phyloP scores from a whole-genome alignment of 2,113 vertebrate species.

The Cichladusa arquata region DNA sequence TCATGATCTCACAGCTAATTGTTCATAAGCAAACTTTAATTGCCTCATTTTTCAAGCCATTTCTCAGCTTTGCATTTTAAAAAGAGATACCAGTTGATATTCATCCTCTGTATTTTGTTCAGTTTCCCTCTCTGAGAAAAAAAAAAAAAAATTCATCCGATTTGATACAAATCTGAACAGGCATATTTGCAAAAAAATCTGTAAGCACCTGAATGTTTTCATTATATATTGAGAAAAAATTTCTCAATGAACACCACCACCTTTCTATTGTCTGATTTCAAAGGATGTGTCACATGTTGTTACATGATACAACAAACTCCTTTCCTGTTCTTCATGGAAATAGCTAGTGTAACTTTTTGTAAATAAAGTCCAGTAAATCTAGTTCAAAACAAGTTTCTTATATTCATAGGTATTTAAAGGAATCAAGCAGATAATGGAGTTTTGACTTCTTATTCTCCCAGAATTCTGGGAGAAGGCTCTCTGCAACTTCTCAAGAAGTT shows the following conservation, averaged over 20 bases:
- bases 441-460: background rate
- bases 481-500: background rate
- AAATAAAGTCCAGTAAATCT: background rate
- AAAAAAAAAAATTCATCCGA: fast-evolving
- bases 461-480: background rate
- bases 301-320: background rate
- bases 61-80: background rate
- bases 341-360: background rate
- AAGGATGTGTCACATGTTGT: background rate
- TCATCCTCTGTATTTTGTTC: background rate
- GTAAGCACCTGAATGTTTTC: background rate
- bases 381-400: background rate
- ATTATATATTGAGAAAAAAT: background rate
- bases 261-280: background rate
- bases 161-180: background rate
- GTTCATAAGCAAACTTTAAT: background rate
- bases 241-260: background rate
- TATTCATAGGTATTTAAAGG: background rate
- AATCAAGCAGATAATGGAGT: background rate
- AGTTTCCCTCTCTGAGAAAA: background rate
- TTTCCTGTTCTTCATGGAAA: background rate
- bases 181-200: background rate
- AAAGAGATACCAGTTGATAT: background rate
- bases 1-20: background rate
- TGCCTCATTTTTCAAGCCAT: constrained; percentile 23